phyloP scores from a whole-genome alignment of 2,888 invertebrate species.

The Ochropleura plecta region DNA sequence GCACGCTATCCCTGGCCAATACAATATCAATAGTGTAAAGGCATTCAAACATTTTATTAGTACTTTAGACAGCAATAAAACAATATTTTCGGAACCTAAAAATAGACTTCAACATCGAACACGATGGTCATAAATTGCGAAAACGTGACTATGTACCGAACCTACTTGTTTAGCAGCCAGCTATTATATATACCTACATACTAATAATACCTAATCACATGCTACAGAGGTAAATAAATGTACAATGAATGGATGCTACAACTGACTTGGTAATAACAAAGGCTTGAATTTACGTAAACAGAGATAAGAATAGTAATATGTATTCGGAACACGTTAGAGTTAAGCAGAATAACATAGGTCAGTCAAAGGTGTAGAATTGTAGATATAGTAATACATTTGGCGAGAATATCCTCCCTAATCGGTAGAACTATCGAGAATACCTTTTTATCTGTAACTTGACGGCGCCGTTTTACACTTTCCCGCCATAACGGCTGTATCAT shows the following conservation, averaged over 20 bases:
- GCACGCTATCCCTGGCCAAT: background rate
- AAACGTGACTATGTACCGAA: conserved; percentile 51
- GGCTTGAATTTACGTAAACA: conserved; percentile 53
- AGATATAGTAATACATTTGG: too few relatives aligned
- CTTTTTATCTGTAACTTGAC: background rate
- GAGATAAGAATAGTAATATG: conserved; percentile 49
- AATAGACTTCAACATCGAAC: conserved; percentile 35
- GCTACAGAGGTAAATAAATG: conserved; percentile 30
- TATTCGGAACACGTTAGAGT: conserved; percentile 50
- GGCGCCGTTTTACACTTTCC: background rate
- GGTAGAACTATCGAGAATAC: background rate
- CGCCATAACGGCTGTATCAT: background rate
- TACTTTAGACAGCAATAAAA: conserved; percentile 33
- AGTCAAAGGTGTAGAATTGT: background rate
- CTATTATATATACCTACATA: conserved; percentile 30
- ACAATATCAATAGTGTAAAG: conserved; percentile 5
- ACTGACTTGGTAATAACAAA: conserved; percentile 56
- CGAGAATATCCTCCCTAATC: background rate
- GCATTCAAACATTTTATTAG: conserved; percentile 35
- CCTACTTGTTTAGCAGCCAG: conserved; percentile 26
- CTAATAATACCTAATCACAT: conserved; percentile 54
- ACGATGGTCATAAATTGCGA: conserved; percentile 43
- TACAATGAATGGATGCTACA: conserved; percentile 39
- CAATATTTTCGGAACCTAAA: conserved; percentile 40
- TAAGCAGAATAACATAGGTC: conserved; percentile 5